Evolutionary conservation across 2,888 invertebrate genomes (phyloP), one percentile per base, ranked within the genome.

Genomic region (Agrypnus murinus): DNA sequence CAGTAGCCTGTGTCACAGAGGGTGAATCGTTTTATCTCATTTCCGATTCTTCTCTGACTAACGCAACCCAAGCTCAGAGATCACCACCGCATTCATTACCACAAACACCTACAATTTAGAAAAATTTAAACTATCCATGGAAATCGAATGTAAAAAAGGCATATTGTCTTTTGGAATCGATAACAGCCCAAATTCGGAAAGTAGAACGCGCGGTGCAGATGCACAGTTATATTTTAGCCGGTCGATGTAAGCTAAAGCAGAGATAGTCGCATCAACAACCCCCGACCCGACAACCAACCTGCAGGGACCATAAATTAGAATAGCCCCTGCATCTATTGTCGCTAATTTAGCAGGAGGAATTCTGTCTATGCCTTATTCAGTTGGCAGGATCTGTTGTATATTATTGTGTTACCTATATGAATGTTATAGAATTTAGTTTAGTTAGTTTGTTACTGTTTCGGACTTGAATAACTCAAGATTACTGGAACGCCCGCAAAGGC

Each of bases 21-120:
- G 62, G 48, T 59, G 45, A 59, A 59, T 45, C 62, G 62, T 46
- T 48, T 62, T 62, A 62, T 62, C 62, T 62, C 62, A 62, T 62
- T 62, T 62, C 48, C 62, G 62, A 62, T 62, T 62, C 46, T 59
- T 19, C 62, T 46, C 48, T 46, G 36, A 62, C 48, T 48, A 48
- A 31, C 46, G 25, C 25, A 45, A 46, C 60, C 45, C 46, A 17
- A 46, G 46, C 46, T 19, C 38, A 14, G 38, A 48, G 38, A 62
- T 62, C 62, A 48, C 48, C 62, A 48, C 48, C 34, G 46, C 48
- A 62, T 62, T 48, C 36, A 62, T 62, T 62, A 62, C 48, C 38
- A n/a, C 55, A 10, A 53, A 36, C 55, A 55, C 36, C 36, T 17
- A 48, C 9, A 12, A 15, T 14, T 19, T 55, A 5, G 0, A 55